Evolutionary conservation across 1,140 invertebrate genomes (phyloP), one percentile per base, ranked within the genome.

Genomic region (Leptinotarsa lineolata): DNA sequence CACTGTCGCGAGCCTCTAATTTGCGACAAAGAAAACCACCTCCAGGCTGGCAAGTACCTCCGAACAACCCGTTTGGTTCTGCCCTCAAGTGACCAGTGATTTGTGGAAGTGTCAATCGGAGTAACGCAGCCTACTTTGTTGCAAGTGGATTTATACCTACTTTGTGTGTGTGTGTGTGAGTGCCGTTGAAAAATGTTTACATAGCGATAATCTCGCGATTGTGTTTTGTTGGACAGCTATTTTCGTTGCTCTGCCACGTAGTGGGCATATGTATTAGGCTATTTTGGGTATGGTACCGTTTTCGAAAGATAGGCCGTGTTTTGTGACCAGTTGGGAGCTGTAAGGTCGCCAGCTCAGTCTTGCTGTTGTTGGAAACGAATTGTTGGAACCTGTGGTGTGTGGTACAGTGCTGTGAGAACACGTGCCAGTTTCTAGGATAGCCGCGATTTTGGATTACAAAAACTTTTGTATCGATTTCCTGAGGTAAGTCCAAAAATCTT

Each of bases 251-350:
- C 54, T 68, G 67, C 67, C 67, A 68, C 67, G 67, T 68, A 67
- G 65, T 18, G 20, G 61, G 61, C 61, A 63, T 63, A 22, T 21
- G 3, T 63, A 54, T 15, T 24, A 66, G 22, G 67, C 48, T 68
- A 68, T 68, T 68, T 68, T 68, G 12, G 67, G 67, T 68, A 58
- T 68, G 44, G 67, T 68, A 58, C 67, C 67, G 67, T 68, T 68
- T 68, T 16, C n/a, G 64, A 39, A 18, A 39, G 64, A 39, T 66
- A 18, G 24, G n/a, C 22, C 22, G 60, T 24, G 65, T 39, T 68
- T 67, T 58, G 44, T 54, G 46, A 54, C 67, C 44, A 20, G 67
- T 68, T 68, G 44, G 20, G 44, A 16, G 65, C 16, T 67, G 22
- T 63, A 8, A 63, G 61, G 61, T 63, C 61, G 61, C 13, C 61